A percentile compares a stretch with the other conserved stretches of the same genome.
These are phyloP conservation scores for Mastomys natalensis DNA, from an alignment of 2,113 vertebrate species.

Conservation along the genomic window DNA sequence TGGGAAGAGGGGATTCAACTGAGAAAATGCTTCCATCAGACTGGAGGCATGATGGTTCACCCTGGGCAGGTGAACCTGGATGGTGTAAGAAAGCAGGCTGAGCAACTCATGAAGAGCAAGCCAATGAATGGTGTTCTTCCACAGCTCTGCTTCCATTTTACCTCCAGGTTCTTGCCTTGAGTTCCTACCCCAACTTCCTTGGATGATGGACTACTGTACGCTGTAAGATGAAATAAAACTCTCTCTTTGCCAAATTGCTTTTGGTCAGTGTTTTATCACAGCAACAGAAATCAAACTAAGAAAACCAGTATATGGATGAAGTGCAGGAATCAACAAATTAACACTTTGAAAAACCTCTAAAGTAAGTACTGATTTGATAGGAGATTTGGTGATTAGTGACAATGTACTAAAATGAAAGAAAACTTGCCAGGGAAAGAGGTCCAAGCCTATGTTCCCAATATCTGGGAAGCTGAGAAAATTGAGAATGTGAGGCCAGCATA, in stretches of 20 bases:
- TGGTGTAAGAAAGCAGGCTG: background rate
- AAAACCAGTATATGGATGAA: background rate
- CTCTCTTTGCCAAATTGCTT: background rate
- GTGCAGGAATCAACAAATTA: background rate
- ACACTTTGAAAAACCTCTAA: background rate
- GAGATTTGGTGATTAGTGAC: slow-evolving; percentile 29
- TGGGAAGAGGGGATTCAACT: background rate
- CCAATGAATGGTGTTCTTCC: background rate
- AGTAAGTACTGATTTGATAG: background rate
- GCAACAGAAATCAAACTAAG: slow-evolving; percentile 3
- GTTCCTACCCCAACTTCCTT: background rate
- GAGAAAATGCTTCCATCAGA: background rate
- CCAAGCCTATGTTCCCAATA: background rate
- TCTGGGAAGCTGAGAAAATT: background rate
- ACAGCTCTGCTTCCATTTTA: background rate
- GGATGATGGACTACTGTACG: background rate
- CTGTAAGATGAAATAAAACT: background rate
- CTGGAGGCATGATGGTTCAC: background rate
- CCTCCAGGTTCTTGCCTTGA: background rate
- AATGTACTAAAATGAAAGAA: background rate
- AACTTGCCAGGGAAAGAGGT: background rate
- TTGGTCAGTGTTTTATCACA: background rate
- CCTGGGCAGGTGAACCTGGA: background rate
- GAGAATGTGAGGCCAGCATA: background rate
- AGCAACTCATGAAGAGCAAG: background rate